Evolutionary conservation across 2,113 vertebrate genomes (phyloP).

Genomic region (Malurus cyaneus): DNA sequence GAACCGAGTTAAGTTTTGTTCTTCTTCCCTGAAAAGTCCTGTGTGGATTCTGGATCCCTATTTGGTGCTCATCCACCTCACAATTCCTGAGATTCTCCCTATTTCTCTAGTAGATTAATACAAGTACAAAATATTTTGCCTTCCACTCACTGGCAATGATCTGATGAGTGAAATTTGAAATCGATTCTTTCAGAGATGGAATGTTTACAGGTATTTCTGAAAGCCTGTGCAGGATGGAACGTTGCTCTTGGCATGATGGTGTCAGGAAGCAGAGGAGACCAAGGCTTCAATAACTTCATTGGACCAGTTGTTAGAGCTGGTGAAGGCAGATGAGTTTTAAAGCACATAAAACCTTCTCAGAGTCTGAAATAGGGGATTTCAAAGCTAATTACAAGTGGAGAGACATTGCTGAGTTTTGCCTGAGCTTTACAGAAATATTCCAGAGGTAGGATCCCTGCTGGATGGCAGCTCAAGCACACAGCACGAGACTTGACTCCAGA

Average conservation of each 20-base stretch:
- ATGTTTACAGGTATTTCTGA: neutral
- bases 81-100: neutral
- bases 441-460: neutral
- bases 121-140: neutral
- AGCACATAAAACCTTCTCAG: neutral
- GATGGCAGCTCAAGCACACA: neutral
- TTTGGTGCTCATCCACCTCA: neutral
- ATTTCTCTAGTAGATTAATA: neutral
- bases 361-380: neutral
- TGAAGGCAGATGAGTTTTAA: neutral
- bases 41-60: accelerated
- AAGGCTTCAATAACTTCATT: neutral
- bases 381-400: neutral
- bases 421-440: neutral
- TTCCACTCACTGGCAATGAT: neutral
- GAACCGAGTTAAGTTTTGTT: neutral
- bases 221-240: neutral
- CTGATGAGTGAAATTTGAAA: neutral
- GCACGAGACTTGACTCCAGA: neutral
- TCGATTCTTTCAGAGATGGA: neutral
- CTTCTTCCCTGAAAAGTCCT: neutral
- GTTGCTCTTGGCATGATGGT: neutral
- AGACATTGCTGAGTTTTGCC: neutral
- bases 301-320: neutral
- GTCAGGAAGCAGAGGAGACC: neutral